Conservation (phyloP, 2,113 vertebrate species). For the Planiliza haematocheilus region DNA sequence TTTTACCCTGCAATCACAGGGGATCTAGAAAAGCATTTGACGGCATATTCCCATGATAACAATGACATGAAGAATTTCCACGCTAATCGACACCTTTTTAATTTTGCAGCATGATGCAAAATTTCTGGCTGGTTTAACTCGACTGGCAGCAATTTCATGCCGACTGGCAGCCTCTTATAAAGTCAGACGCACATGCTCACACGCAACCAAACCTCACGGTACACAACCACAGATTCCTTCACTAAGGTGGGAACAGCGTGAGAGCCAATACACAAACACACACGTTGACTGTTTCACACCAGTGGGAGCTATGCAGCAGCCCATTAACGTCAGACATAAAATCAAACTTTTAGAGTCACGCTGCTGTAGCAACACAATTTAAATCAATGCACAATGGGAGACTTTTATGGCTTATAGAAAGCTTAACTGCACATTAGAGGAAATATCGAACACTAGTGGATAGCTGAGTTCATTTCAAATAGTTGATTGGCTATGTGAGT, state of each 20-base stretch:
- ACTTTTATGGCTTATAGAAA: slow-evolving; percentile 22
- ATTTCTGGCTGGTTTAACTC: slow-evolving; percentile 35
- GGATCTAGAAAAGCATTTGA: slow-evolving; percentile 8
- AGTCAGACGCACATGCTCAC: slow-evolving; percentile 41
- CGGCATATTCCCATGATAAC: neutral
- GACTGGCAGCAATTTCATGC: slow-evolving; percentile 19
- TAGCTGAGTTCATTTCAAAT: too few species aligned
- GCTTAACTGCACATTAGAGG: neutral
- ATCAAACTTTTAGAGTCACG: slow-evolving; percentile 26
- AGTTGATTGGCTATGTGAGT: too few species aligned
- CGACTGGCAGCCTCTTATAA: slow-evolving; percentile 44
- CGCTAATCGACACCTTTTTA: neutral
- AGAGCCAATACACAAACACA: slow-evolving; percentile 38
- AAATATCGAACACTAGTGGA: neutral
- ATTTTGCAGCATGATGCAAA: slow-evolving; percentile 13
- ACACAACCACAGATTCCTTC: slow-evolving; percentile 52
- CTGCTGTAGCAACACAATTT: slow-evolving; percentile 25
- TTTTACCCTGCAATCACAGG: slow-evolving; percentile 2
- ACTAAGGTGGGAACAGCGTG: slow-evolving; percentile 43
- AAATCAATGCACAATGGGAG: slow-evolving; percentile 23
- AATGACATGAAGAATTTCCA: neutral
- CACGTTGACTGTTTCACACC: slow-evolving; percentile 32
- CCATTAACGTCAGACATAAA: slow-evolving; percentile 37
- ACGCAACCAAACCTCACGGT: slow-evolving; percentile 34
- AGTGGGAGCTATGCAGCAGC: slow-evolving; percentile 16